A percentile compares a stretch with the other conserved stretches of the same genome.
phyloP scores from a whole-genome alignment of 1,140 invertebrate genomes.

The Nixonia krombeini region DNA sequence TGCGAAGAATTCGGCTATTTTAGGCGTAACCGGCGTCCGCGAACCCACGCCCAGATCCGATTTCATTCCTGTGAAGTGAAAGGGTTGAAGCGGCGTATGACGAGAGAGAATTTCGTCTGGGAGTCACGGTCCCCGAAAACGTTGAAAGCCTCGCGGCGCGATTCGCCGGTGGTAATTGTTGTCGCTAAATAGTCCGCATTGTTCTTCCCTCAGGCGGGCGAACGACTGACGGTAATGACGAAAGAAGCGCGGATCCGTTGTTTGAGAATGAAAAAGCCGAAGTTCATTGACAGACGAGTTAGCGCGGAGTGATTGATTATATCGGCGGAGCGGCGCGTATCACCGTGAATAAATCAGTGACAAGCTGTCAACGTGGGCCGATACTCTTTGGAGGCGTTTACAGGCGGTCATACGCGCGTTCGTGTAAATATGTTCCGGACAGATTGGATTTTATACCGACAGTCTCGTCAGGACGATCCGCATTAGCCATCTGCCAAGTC shows the following conservation, averaged over 20 bases:
- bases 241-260: too few species aligned
- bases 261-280: too few species aligned
- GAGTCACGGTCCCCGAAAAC: too few species aligned
- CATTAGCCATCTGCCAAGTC: constrained; percentile 46
- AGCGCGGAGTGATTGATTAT: constrained; percentile 37
- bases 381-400: constrained; percentile 43
- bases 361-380: constrained; percentile 29
- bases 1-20: constrained; percentile 44
- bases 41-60: constrained; percentile 41
- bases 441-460: constrained; percentile 49
- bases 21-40: constrained; percentile 16
- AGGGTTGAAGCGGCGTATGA: constrained; percentile 5
- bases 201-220: too few species aligned
- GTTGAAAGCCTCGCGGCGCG: too few species aligned
- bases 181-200: too few species aligned
- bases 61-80: constrained; percentile 41
- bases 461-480: constrained; percentile 43
- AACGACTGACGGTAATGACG: too few species aligned
- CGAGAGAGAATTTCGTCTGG: too few species aligned
- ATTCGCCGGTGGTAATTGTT: too few species aligned
- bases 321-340: constrained; percentile 27
- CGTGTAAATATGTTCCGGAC: constrained; percentile 34
- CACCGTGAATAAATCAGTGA: constrained; percentile 44
- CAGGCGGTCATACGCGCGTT: constrained; percentile 30
- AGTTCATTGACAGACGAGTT: constrained; percentile 8